Evolutionary conservation across 2,797 vertebrate genomes (phyloP), one percentile per base, ranked within the genome.

Genomic region (Danio aesculapii): DNA sequence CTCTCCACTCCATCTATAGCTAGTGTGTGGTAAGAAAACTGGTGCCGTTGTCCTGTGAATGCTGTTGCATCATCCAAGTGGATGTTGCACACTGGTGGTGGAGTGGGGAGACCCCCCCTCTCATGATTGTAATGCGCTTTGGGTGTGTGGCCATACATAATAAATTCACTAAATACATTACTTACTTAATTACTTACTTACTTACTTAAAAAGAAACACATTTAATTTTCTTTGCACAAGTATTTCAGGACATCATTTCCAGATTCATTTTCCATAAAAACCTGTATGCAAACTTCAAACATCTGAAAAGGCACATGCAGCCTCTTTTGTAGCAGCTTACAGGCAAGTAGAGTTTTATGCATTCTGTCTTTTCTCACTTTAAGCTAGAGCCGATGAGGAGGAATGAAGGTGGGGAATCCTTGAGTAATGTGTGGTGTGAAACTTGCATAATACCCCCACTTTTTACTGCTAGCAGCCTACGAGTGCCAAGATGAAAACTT

Each of bases 401-500:
- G 43, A 58, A 4, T 55, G 8, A 41, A 39, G 12, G 61, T 1
- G 4, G 14, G 62, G n/a, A 76, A 58, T 69, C 58, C 77, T 69
- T 49, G 9, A 19, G 69, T 57, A 80, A 74, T 63, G 43, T 66
- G n/a, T 41, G 63, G 49, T 63, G 61, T 83, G 75, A 75, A 81
- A 69, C 81, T 70, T 46, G 68, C 62, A 81, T 75, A 75, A 83
- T 19, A 6, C 49, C 30, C 0, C 44, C 53, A 41, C 52, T 10
- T 30, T 67, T 64, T 57, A 8, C 43, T 71, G 52, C 52, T 61
- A 76, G 39, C 66, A 1, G 41, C 44, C 58, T 50, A 53, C 14
- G 62, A 68, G 49, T 44, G 64, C 30, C 69, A 70, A 79, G 71
- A 83, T 79, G 52, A 79, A 63, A 83, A 79, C 75, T 47, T 77